Evolutionary conservation across 2,888 invertebrate genomes (phyloP).

Genomic region (Tetanocera ferruginea): DNA sequence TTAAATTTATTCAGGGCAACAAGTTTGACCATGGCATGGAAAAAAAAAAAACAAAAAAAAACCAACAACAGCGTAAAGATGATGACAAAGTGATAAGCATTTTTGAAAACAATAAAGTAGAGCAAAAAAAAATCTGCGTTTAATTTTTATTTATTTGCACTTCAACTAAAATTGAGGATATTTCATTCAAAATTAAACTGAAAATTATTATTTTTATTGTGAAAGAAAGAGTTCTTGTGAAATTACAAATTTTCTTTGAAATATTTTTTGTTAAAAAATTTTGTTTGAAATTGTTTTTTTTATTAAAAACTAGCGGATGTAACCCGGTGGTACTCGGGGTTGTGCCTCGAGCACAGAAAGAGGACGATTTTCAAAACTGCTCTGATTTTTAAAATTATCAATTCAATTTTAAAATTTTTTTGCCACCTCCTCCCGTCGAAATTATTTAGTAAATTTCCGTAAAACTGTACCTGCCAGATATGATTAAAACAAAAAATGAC

Average conservation of each 20-base stretch:
- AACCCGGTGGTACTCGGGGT: too few relatives aligned
- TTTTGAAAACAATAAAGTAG: neutral
- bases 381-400: too few relatives aligned
- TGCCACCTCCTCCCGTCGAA: neutral
- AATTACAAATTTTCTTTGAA: too few relatives aligned
- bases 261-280: neutral
- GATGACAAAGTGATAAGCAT: constrained; percentile 56
- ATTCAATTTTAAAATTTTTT: too few relatives aligned
- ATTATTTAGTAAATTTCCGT: too few relatives aligned
- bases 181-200: neutral
- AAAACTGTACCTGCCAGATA: too few relatives aligned
- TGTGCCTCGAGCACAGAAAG: too few relatives aligned
- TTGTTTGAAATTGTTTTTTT: neutral
- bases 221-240: neutral
- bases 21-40: neutral
- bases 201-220: neutral
- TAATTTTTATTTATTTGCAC: neutral
- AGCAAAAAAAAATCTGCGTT: neutral
- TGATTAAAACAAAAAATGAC: too few relatives aligned
- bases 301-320: too few relatives aligned
- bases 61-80: constrained; percentile 57
- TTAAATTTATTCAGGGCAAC: constrained; percentile 60
- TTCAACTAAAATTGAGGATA: neutral
- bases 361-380: too few relatives aligned
- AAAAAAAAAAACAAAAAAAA: neutral